Evolutionary conservation across 2,113 vertebrate genomes (phyloP).

Genomic region (Thunnus thynnus): DNA sequence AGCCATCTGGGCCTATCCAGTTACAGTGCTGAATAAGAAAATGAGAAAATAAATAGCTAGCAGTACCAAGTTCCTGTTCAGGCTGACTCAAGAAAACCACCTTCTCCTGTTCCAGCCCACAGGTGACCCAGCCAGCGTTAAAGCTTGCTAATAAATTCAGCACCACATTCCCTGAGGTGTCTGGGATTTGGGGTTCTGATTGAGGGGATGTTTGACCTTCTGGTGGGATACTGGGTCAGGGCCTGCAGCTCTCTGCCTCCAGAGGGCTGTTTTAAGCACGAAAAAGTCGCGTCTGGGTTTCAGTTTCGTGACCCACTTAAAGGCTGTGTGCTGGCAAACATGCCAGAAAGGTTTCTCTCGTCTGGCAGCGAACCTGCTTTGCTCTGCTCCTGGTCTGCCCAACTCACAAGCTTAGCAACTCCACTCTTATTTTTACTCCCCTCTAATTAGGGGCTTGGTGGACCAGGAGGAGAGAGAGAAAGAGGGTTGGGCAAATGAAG

Average conservation of each 20-base stretch:
- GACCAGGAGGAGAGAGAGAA: constrained; percentile 21
- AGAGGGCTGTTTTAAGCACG: constrained; percentile 51
- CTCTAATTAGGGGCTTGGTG: constrained; percentile 65
- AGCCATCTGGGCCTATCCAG: constrained; percentile 65
- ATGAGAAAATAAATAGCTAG: constrained; percentile 69
- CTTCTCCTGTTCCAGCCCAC: constrained; percentile 55
- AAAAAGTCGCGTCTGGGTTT: constrained; percentile 69
- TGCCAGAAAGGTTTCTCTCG: constrained; percentile 60
- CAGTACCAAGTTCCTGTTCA: constrained; percentile 55
- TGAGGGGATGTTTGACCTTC: constrained; percentile 68
- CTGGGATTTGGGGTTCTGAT: constrained; percentile 57
- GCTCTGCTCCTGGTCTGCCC: constrained; percentile 38
- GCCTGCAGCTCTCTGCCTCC: constrained; percentile 46
- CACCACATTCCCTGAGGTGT: constrained; percentile 59
- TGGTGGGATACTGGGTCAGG: constrained; percentile 33
- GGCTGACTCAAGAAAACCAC: constrained; percentile 67
- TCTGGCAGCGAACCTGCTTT: constrained; percentile 55
- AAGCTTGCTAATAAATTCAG: constrained; percentile 64
- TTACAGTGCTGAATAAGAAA: constrained; percentile 77
- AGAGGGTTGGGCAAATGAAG: constrained; percentile 21
- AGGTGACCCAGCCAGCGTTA: constrained; percentile 52
- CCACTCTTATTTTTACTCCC: constrained; percentile 66
- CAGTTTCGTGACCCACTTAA: constrained; percentile 81
- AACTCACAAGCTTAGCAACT: constrained; percentile 68
- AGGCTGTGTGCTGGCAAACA: constrained; percentile 63